Percentiles rank a stretch among this genome's conserved stretches.
phyloP scores from a whole-genome alignment of 2,113 vertebrate genomes.

The Thermophis baileyi region DNA sequence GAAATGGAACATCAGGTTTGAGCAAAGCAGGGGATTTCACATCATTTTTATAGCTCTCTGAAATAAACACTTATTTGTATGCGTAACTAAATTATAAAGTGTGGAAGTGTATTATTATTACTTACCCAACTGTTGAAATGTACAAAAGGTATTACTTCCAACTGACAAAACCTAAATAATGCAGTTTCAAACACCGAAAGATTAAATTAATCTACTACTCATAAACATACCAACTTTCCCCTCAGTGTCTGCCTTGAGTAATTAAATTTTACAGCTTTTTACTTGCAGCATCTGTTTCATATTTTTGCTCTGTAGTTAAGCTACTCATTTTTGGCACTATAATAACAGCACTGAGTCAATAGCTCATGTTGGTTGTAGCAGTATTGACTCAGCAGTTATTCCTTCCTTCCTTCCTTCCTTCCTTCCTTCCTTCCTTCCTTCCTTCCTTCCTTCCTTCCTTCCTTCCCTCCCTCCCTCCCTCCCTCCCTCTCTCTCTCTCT shows the following conservation, averaged over 20 bases:
- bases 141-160: not conserved
- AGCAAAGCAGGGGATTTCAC: not conserved
- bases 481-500: too few relatives aligned
- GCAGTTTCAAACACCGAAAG: slow-evolving; percentile 52
- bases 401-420: not conserved
- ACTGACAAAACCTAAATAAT: slow-evolving; percentile 28
- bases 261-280: slow-evolving; percentile 62
- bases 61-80: slow-evolving; percentile 3
- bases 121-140: not conserved
- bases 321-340: slow-evolving; percentile 55
- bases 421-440: not conserved
- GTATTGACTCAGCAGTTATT: slow-evolving; percentile 46
- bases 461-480: not conserved
- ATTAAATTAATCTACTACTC: slow-evolving; percentile 52
- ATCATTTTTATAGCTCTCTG: not conserved
- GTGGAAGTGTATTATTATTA: slow-evolving; percentile 11
- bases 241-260: slow-evolving; percentile 44
- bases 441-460: not conserved
- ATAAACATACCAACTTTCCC: slow-evolving; percentile 38
- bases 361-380: slow-evolving; percentile 49
- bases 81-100: not conserved
- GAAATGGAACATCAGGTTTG: not conserved
- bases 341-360: slow-evolving; percentile 54
- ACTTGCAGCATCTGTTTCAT: slow-evolving; percentile 60
- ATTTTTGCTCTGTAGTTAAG: slow-evolving; percentile 58